Evolutionary conservation across 2,797 vertebrate species (phyloP).

Genomic region (Otolemur crassicaudatus): DNA sequence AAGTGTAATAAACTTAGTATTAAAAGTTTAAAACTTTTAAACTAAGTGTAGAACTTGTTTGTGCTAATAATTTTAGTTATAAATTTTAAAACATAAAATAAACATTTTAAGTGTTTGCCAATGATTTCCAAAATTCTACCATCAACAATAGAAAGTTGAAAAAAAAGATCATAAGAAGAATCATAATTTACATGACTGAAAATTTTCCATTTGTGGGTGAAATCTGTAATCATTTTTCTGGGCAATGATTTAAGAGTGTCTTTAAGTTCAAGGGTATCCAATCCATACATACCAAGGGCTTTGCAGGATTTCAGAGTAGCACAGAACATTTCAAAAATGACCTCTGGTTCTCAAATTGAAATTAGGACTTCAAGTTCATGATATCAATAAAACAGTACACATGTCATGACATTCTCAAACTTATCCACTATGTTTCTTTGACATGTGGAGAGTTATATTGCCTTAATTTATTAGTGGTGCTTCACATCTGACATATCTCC

Average conservation of each 20-base stretch:
- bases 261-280: not conserved
- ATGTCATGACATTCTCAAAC: slow-evolving; percentile 70
- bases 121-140: not conserved
- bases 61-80: not conserved
- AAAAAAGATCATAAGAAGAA: not conserved
- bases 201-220: not conserved
- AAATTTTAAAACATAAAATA: not conserved
- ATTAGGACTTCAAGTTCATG: not conserved
- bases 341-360: not conserved
- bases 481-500: slow-evolving; percentile 67
- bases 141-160: not conserved
- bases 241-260: not conserved
- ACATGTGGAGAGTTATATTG: slow-evolving; percentile 70
- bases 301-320: not conserved
- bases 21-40: too few species aligned
- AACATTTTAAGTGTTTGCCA: not conserved
- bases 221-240: not conserved
- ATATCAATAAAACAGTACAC: not conserved
- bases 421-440: slow-evolving; percentile 64
- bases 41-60: not conserved
- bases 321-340: not conserved
- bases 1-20: not conserved
- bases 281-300: not conserved
- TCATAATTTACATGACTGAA: not conserved
- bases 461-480: slow-evolving; percentile 76